phyloP scores from a whole-genome alignment of 2,797 vertebrate species.

The Scolopax bukidnonensis region DNA sequence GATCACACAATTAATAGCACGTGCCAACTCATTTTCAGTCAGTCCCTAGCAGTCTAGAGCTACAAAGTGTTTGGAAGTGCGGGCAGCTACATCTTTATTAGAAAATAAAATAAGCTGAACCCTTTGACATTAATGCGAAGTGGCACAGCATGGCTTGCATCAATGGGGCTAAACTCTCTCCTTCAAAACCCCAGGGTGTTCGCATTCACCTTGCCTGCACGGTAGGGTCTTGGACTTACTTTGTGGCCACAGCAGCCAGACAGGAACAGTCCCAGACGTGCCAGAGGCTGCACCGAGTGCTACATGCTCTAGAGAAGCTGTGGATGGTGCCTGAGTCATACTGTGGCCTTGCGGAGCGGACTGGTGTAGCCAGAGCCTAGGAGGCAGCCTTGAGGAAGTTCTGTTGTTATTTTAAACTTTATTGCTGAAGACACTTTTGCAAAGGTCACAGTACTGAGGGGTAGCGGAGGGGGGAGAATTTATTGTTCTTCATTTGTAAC shows the following conservation, averaged over 20 bases:
- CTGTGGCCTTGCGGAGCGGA: background rate
- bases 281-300: fast-evolving
- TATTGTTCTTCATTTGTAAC: conserved; percentile 29
- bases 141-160: background rate
- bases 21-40: background rate
- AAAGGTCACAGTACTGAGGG: conserved; percentile 19
- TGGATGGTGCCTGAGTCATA: background rate
- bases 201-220: background rate
- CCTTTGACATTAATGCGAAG: background rate
- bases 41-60: background rate
- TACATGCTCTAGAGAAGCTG: background rate
- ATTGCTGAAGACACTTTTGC: background rate
- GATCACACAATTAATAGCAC: background rate
- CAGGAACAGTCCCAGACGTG: background rate
- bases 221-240: background rate
- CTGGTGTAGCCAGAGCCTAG: background rate
- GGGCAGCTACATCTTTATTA: background rate
- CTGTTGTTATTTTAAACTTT: background rate
- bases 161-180: background rate
- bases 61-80: background rate
- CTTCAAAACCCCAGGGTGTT: background rate
- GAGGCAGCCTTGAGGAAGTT: background rate
- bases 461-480: background rate
- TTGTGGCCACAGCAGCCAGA: background rate
- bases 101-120: background rate